These are phyloP conservation scores for Poeciliopsis infans DNA, from an alignment of 2,797 vertebrate genomes.

Conservation along the genomic window DNA sequence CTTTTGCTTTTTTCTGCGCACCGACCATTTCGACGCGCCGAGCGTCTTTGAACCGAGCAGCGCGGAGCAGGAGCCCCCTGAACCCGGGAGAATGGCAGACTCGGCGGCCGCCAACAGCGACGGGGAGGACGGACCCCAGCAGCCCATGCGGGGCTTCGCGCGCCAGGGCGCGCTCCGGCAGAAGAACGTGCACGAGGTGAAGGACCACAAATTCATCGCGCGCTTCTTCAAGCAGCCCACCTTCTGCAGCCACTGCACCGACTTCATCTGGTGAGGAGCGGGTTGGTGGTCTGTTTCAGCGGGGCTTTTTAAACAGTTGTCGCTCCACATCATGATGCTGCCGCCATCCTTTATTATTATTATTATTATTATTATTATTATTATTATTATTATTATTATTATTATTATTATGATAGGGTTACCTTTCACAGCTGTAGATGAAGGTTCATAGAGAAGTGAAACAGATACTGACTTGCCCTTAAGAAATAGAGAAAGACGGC, in stretches of 20 bases:
- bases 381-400: background rate
- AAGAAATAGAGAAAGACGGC: constrained; percentile 6
- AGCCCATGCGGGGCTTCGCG: constrained; percentile 85
- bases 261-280: constrained; percentile 92
- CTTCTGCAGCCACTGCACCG: constrained; percentile 97
- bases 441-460: background rate
- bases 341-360: background rate
- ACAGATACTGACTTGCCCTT: background rate
- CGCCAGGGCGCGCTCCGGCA: constrained; percentile 93
- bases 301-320: background rate
- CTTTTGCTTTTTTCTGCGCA: background rate
- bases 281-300: background rate
- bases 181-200: constrained; percentile 96
- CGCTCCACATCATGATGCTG: background rate
- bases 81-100: constrained; percentile 68
- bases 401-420: background rate
- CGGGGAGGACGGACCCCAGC: constrained; percentile 82
- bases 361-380: background rate
- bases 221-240: constrained; percentile 96
- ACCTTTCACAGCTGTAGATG: background rate
- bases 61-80: background rate
- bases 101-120: constrained; percentile 79
- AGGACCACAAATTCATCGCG: constrained; percentile 94
- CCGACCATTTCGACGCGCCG: constrained; percentile 20
- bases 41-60: background rate